Evolutionary conservation across 2,113 vertebrate species (phyloP).

Genomic region (Hydrolagus affinis): DNA sequence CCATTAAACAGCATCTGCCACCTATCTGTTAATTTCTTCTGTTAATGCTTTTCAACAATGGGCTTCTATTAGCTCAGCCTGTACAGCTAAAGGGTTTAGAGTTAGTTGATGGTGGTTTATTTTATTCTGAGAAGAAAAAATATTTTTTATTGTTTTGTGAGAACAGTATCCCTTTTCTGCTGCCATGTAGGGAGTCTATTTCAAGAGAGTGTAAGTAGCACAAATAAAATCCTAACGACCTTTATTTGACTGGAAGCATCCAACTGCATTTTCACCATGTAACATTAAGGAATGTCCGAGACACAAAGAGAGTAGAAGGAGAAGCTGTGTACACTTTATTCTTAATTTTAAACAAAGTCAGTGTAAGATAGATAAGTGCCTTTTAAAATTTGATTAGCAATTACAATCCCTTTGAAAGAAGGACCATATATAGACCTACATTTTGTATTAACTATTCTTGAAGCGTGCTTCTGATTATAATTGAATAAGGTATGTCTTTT

Average conservation of each 20-base stretch:
- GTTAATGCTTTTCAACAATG: background rate
- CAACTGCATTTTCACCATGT: background rate
- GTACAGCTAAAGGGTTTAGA: background rate
- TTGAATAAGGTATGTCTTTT: background rate
- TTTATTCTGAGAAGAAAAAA: background rate
- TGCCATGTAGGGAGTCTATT: background rate
- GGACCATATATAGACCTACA: background rate
- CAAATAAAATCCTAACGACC: background rate
- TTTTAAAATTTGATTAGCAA: background rate
- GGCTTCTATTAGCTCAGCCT: background rate
- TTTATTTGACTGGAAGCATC: background rate
- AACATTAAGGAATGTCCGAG: background rate
- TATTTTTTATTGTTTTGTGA: background rate
- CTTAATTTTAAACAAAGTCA: background rate
- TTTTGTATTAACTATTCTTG: background rate
- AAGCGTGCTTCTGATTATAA: background rate
- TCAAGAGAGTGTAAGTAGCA: too few species aligned
- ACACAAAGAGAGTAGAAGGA: background rate
- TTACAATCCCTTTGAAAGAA: conserved; percentile 1
- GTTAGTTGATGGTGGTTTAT: background rate
- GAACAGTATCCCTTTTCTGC: background rate
- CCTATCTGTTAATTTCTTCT: background rate
- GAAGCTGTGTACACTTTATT: background rate
- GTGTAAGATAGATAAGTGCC: background rate
- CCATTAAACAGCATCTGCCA: too few species aligned